Evolutionary conservation across 2,888 invertebrate species (phyloP).

Genomic region (Helleia helle): DNA sequence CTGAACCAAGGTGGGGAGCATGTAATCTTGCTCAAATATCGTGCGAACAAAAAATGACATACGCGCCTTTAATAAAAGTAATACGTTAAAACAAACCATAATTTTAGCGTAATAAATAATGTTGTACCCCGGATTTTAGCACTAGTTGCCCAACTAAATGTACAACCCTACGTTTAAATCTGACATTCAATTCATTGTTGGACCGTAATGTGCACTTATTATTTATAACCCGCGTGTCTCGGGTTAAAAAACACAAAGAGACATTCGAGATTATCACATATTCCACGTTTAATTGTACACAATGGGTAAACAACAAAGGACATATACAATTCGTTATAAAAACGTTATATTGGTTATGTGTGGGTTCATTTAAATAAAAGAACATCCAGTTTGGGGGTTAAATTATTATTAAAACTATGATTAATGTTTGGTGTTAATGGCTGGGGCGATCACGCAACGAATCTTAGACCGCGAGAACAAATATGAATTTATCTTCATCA

Average conservation of each 20-base stretch:
- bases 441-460: slow-evolving; percentile 16
- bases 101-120: slow-evolving; percentile 70
- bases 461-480: slow-evolving; percentile 37
- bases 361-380: slow-evolving; percentile 65
- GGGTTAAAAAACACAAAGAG: slow-evolving; percentile 60
- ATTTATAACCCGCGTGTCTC: slow-evolving; percentile 63
- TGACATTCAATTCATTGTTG: slow-evolving; percentile 63
- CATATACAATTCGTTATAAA: slow-evolving; percentile 40
- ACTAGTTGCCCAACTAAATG: slow-evolving; percentile 41
- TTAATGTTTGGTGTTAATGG: slow-evolving; percentile 66
- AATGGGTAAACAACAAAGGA: slow-evolving; percentile 66
- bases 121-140: slow-evolving; percentile 66
- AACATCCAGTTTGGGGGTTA: slow-evolving; percentile 56
- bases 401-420: slow-evolving; percentile 74
- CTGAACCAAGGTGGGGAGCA: no score
- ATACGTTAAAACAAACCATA: slow-evolving; percentile 60
- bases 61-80: slow-evolving; percentile 54
- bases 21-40: slow-evolving; percentile 26
- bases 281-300: slow-evolving; percentile 70
- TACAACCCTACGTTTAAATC: slow-evolving; percentile 66
- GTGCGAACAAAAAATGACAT: slow-evolving; percentile 44
- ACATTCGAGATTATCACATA: slow-evolving; percentile 69
- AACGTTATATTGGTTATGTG: slow-evolving; percentile 48
- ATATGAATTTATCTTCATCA: slow-evolving; percentile 66
- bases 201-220: slow-evolving; percentile 52